Percentiles rank a stretch among this genome's conserved stretches.
These are phyloP conservation scores for Macroglossus sobrinus DNA, from an alignment of 2,113 vertebrate genomes.

Conservation along the genomic window DNA sequence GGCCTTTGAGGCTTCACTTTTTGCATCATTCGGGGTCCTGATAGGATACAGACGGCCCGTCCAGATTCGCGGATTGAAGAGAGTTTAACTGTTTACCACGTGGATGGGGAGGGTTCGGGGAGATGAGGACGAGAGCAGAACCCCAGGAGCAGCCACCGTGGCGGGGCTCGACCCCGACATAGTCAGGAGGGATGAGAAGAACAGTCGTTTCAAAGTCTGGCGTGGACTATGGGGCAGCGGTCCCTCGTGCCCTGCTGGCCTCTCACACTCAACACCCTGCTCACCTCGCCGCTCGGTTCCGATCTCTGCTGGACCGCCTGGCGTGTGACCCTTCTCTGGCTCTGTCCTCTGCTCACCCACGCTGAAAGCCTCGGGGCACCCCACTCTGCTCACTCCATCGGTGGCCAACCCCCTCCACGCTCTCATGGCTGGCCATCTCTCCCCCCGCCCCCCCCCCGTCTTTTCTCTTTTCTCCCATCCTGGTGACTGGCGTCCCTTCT, in stretches of 20 bases:
- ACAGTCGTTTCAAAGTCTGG: too few relatives aligned
- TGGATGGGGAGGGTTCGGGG: background rate
- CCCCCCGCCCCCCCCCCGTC: background rate
- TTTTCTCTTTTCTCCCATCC: background rate
- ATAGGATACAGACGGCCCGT: too few relatives aligned
- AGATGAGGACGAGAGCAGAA: background rate
- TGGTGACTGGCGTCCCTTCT: background rate
- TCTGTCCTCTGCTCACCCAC: background rate
- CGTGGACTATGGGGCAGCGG: too few relatives aligned
- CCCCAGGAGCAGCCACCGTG: background rate
- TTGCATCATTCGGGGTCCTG: background rate
- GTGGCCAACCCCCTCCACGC: rapidly evolving
- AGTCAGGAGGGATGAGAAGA: background rate
- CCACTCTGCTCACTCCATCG: rapidly evolving
- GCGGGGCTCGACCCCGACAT: background rate
- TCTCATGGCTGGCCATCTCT: rapidly evolving
- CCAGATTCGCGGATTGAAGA: background rate
- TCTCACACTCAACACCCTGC: background rate
- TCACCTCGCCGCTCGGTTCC: background rate
- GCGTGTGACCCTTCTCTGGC: background rate
- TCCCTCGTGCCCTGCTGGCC: too few relatives aligned
- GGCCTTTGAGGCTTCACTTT: background rate
- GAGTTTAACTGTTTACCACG: background rate
- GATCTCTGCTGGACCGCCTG: background rate
- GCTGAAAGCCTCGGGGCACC: background rate